These are phyloP conservation scores for Anser brachyrhynchus DNA, from an alignment of 2,113 vertebrate species.

Conservation along the genomic window DNA sequence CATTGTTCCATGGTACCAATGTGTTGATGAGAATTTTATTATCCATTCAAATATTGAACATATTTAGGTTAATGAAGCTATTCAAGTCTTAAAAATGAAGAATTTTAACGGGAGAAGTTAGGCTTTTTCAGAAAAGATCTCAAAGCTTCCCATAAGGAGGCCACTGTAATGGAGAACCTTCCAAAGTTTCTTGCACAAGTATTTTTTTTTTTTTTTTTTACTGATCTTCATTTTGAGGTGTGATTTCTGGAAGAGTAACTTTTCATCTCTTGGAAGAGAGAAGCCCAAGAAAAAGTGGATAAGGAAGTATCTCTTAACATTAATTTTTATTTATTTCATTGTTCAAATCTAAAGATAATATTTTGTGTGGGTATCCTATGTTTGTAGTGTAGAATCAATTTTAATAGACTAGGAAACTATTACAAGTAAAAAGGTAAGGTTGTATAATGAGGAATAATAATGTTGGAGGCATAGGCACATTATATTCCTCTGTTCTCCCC, in stretches of 20 bases:
- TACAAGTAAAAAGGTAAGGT: background rate
- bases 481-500: fast-evolving
- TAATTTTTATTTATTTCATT: background rate
- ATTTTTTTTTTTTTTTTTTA: background rate
- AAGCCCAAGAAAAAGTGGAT: background rate
- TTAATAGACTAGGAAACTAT: background rate
- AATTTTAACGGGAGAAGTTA: background rate
- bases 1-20: background rate
- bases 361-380: background rate
- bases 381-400: background rate
- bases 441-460: no score
- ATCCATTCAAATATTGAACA: background rate
- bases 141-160: background rate
- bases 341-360: background rate
- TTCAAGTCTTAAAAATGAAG: background rate
- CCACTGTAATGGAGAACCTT: background rate
- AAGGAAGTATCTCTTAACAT: background rate
- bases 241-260: background rate
- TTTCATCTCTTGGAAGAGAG: background rate
- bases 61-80: background rate
- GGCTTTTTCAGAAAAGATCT: background rate
- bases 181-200: background rate
- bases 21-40: background rate
- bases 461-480: background rate
- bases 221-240: background rate